These are phyloP conservation scores for Sclerurus mexicanus DNA, from an alignment of 2,113 vertebrate species.

Conservation along the genomic window DNA sequence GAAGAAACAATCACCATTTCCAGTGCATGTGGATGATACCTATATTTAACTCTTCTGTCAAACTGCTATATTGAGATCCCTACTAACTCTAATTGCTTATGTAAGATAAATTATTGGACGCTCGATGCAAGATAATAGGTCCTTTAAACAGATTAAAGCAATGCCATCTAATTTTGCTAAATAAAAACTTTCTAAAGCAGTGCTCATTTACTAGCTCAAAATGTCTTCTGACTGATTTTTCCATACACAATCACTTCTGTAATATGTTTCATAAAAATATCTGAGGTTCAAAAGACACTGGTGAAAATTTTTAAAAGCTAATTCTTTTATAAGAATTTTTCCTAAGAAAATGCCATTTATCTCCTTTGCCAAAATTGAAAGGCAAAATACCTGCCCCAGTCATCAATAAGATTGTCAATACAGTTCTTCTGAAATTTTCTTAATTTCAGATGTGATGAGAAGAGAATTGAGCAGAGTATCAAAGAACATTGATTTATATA, in stretches of 20 bases:
- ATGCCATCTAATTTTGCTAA: background rate
- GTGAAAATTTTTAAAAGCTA: background rate
- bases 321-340: background rate
- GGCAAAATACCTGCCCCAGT: background rate
- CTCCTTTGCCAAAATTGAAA: background rate
- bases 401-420: background rate
- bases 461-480: background rate
- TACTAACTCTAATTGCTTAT: background rate
- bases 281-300: background rate
- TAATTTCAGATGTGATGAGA: background rate
- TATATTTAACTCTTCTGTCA: constrained; percentile 28
- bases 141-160: background rate
- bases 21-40: background rate
- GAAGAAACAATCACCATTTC: background rate
- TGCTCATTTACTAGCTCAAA: background rate
- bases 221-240: background rate
- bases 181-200: background rate
- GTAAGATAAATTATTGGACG: background rate
- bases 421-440: background rate
- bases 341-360: background rate
- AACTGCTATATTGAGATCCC: background rate
- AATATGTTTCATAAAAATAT: background rate
- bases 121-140: background rate
- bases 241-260: background rate
- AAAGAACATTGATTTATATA: background rate